These are phyloP conservation scores for Cheilosia soror DNA, from an alignment of 2,888 invertebrate species.

Conservation along the genomic window DNA sequence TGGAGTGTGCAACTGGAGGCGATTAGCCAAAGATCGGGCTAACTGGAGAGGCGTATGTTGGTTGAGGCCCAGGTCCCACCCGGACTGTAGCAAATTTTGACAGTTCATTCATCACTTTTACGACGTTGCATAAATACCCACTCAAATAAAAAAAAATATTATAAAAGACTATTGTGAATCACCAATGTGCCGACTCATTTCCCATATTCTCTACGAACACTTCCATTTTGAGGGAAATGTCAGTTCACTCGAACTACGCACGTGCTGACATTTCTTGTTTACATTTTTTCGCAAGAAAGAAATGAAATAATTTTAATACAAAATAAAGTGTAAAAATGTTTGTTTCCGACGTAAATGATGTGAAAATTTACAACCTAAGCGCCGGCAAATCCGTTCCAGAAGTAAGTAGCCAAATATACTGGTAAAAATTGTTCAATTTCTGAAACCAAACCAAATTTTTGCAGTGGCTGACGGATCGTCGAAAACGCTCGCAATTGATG, in stretches of 20 bases:
- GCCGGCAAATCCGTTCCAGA: conserved; percentile 98
- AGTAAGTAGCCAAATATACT: conserved; percentile 86
- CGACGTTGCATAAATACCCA: too few relatives aligned
- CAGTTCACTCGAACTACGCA: conserved; percentile 38
- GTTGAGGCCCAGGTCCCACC: too few relatives aligned
- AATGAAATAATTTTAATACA: conserved; percentile 55
- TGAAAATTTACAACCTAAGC: conserved; percentile 99
- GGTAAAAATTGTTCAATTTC: conserved; percentile 19
- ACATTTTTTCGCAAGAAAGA: conserved; percentile 41
- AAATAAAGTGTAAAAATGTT: conserved; percentile 88
- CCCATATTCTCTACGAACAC: conserved; percentile 15
- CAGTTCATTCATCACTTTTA: too few relatives aligned
- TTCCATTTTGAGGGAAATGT: conserved; percentile 14
- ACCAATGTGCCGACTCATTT: not conserved
- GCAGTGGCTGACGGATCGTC: conserved; percentile 94
- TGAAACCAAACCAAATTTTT: conserved; percentile 75
- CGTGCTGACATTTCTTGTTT: conserved; percentile 72
- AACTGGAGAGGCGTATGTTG: too few relatives aligned
- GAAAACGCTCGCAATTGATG: conserved; percentile 91
- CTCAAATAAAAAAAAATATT: too few relatives aligned
- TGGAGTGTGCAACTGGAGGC: too few relatives aligned
- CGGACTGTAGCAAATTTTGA: too few relatives aligned
- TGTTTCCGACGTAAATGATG: conserved; percentile 96
- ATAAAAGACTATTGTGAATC: not conserved
- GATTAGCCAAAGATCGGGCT: too few relatives aligned